Percentiles rank a stretch among this genome's conserved stretches.
These are phyloP conservation scores for Numenius arquata DNA, from an alignment of 2,113 vertebrate genomes.

Conservation along the genomic window DNA sequence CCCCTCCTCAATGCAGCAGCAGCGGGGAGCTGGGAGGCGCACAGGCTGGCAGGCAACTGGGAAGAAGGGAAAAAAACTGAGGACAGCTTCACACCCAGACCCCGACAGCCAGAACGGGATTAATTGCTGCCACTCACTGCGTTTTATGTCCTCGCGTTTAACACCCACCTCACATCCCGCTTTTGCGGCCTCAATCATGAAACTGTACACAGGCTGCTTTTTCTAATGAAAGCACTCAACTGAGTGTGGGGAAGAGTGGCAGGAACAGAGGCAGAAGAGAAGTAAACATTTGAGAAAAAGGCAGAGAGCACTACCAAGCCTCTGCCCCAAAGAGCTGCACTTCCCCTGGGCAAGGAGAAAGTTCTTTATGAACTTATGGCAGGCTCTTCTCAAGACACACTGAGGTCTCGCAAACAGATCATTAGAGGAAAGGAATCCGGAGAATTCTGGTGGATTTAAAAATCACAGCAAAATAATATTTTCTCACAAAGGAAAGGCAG, in stretches of 20 bases:
- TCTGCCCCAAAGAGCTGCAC: neutral
- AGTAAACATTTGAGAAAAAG: neutral
- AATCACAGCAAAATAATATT: neutral
- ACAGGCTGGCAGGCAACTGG: neutral
- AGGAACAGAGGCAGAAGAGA: neutral
- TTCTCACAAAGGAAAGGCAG: neutral
- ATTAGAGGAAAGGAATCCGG: neutral
- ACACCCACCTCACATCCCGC: neutral
- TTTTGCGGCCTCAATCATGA: neutral
- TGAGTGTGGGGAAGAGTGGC: neutral
- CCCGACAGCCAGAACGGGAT: neutral
- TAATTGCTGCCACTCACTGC: neutral
- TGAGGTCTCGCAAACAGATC: neutral
- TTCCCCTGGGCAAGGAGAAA: neutral
- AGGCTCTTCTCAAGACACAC: neutral
- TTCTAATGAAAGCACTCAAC: neutral
- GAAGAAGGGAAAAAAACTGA: neutral
- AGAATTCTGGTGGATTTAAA: neutral
- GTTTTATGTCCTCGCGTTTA: neutral
- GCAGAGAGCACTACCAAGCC: neutral
- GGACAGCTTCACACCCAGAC: neutral
- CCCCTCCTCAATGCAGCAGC: neutral
- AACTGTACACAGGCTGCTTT: neutral
- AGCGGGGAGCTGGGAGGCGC: neutral
- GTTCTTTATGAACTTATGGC: neutral